Conservation (phyloP, 1,140 invertebrate genomes). For the Drosophila tropicalis region DNA sequence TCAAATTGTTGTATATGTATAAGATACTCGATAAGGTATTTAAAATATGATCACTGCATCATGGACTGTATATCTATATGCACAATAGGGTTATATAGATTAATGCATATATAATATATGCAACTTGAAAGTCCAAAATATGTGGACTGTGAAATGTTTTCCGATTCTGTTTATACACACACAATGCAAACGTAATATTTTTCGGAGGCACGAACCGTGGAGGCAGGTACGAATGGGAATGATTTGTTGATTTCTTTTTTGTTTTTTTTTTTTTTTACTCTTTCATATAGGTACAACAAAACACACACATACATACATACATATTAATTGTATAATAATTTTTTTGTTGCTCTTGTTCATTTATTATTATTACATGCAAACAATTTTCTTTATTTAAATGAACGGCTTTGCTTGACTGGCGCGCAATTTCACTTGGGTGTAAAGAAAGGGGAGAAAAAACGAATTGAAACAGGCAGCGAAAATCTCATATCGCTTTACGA, state of each 20-base stretch:
- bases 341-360: constrained; percentile 47
- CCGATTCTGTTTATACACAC: constrained; percentile 21
- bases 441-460: constrained; percentile 22
- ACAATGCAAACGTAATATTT: constrained; percentile 32
- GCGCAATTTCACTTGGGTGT: constrained; percentile 64
- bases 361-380: constrained; percentile 57
- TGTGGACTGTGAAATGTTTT: constrained; percentile 15
- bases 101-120: not conserved
- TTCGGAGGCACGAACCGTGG: constrained; percentile 51
- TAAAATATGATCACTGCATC: no score
- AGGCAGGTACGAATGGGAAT: constrained; percentile 48
- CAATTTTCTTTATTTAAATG: constrained; percentile 78
- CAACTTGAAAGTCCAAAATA: constrained; percentile 5
- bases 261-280: constrained; percentile 23
- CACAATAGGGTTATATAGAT: no score
- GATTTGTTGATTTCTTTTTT: constrained; percentile 14
- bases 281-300: not conserved
- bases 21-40: no score
- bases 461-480: constrained; percentile 13
- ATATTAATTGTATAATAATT: constrained; percentile 77
- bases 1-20: no score
- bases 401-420: constrained; percentile 68
- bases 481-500: constrained; percentile 16
- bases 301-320: constrained; percentile 10
- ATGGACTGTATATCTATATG: no score